Evolutionary conservation across 2,113 vertebrate species (phyloP).

Genomic region (Pterocles orientalis): DNA sequence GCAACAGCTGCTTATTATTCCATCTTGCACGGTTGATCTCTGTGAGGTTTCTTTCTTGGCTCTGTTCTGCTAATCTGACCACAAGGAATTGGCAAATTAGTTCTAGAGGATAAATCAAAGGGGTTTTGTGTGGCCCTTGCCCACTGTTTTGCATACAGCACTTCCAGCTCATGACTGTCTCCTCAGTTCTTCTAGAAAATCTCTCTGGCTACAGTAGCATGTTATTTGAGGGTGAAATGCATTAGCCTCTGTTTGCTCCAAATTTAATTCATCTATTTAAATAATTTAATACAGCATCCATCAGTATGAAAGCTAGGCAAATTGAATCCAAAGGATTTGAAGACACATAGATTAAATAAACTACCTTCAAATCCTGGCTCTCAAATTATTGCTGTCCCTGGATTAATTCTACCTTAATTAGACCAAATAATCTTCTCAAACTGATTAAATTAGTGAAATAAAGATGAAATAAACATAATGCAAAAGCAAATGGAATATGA

Average conservation of each 20-base stretch:
- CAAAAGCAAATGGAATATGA: constrained; percentile 25
- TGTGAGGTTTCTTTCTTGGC: neutral
- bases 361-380: constrained; percentile 37
- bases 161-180: neutral
- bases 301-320: constrained; percentile 54
- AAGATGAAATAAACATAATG: constrained; percentile 52
- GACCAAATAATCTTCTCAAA: constrained; percentile 39
- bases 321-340: constrained; percentile 62
- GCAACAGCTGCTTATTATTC: constrained; percentile 24
- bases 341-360: constrained; percentile 66
- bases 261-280: constrained; percentile 65
- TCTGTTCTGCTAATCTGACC: neutral
- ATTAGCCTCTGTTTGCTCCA: constrained; percentile 57
- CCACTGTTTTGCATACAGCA: neutral
- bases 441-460: constrained; percentile 52
- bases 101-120: constrained; percentile 33
- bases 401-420: constrained; percentile 66
- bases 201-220: constrained; percentile 9
- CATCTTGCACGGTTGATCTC: neutral
- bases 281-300: constrained; percentile 64
- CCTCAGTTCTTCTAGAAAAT: constrained; percentile 36
- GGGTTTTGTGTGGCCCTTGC: neutral
- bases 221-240: constrained; percentile 50
- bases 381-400: constrained; percentile 40
- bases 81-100: constrained; percentile 11